Base-by-base conservation (phyloP, 2,113 vertebrate genomes). In the Spea bombifrons region DNA sequence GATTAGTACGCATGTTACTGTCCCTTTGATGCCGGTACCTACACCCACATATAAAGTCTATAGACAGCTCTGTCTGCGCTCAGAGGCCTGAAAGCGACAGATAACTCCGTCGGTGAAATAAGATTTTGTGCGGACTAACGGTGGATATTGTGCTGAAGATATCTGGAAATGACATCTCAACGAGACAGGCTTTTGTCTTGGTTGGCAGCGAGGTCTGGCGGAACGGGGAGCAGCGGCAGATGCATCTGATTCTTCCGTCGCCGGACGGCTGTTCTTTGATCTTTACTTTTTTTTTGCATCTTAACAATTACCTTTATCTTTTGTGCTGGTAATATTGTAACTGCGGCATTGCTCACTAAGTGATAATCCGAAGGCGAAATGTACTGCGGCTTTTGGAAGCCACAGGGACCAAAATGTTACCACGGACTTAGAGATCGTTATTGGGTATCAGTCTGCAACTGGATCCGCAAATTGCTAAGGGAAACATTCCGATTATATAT, bases 111-210 rank as follows among this genome's bases (percentile, higher is more conserved):
- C 5, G 57, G n/a, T 46, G 30, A 30, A 59, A 59, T 69, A 68
- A 16, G 13, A 17, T 48, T 49, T 45, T 48, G 43, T 13, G 8
- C 2, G 44, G 15, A 12, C 13, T 76, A 76, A 76, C 69, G 46
- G 65, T 44, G 13, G 7, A 30, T 43, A 68, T 69, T 76, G 75
- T 76, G 48, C 52, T 68, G 13, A 43, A 68, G 16, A 59, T 68
- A 76, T 76, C 75, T 48, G 50, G 8, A 76, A 59, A 76, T 76
- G 43, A 69, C 66, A 76, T 68, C 75, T 76, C 43, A 30, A 48
- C 5, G 8, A 5, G 44, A 53, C 68, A 52, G 59, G 16, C 65
- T 66, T 59, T 69, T 10, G 49, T 45, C 75, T 59, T 52, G 44
- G 74, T 55, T 45, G 65, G 74, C 1, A 50, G 74, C 47, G 65